Evolutionary conservation across 2,113 vertebrate species (phyloP), one percentile per base, ranked within the genome.

Genomic region (Scomber japonicus): DNA sequence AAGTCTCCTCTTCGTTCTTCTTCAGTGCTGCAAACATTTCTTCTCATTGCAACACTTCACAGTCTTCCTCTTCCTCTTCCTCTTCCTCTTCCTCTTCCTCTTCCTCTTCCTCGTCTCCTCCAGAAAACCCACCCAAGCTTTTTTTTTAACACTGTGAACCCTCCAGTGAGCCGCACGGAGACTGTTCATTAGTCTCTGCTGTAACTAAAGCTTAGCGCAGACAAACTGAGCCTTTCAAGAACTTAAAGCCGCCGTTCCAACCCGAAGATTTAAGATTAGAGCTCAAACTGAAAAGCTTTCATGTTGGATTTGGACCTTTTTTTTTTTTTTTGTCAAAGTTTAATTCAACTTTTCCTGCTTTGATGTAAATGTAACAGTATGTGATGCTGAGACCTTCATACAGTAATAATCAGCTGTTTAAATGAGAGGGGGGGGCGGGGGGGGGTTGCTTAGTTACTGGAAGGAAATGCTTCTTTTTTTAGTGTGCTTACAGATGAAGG

Each of bases 181-280:
- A 8, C 35, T 55, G 5, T 24, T 62, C 19, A 9, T 53, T 5
- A 2, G 10, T 40, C 63, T 53, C 11, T 61, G 75, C 21, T 46
- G 78, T 60, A 59, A 59, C 46, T 0, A 21, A 9, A 8, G 19
- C 64, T 60, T 2, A 24, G 1, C 24, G 24, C 45, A 2, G 8
- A 59, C 53, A 49, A 30, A 44, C 31, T 1, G 13, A 49, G 31
- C 19, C 12, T 49, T 31, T 40, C 48, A 7, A 16, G 0, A 10
- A 49, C 3, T 19, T 19, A 44, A 21, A 72, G 61, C 61, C 19
- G 10, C 62, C 13, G 46, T 27, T 74, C 35, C 9, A 11, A 9
- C 2, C 3, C 16, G 24, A n/a, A 57, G 79, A 75, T 40, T 81
- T 81, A 57, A 68, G 78, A 74, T 74, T 61, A 74, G 55, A 51